These are phyloP conservation scores for Echinometra lucunter DNA, from an alignment of 53 echinoderm and acorn worm species.

Conservation along the genomic window DNA sequence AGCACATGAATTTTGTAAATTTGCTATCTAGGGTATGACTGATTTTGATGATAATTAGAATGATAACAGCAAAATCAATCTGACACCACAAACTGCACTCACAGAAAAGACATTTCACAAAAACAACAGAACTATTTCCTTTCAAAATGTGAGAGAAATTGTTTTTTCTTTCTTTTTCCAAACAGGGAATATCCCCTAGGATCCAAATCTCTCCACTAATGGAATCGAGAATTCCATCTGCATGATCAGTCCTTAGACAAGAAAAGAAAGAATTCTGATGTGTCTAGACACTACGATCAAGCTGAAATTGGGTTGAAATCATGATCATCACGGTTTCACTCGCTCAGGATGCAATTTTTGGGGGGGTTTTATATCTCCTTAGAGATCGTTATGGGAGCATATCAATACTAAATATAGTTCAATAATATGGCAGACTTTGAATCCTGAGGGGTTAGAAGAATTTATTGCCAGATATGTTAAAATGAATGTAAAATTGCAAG, in stretches of 20 bases:
- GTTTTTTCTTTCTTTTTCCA: neutral
- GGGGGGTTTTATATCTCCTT: neutral
- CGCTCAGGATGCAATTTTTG: neutral
- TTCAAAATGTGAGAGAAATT: neutral
- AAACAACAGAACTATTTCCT: neutral
- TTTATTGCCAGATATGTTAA: neutral
- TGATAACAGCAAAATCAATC: neutral
- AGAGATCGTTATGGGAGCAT: neutral
- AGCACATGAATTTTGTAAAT: no score
- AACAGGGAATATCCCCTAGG: neutral
- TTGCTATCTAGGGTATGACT: no score
- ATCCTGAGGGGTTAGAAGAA: neutral
- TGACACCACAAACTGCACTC: neutral
- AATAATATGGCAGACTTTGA: neutral
- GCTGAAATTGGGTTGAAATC: neutral
- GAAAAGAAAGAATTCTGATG: neutral
- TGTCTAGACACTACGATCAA: conserved; percentile 9
- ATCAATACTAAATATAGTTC: neutral
- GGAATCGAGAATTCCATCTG: neutral
- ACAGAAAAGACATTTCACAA: neutral
- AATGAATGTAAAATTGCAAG: neutral
- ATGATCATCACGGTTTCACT: neutral
- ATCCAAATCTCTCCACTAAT: neutral
- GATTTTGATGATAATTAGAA: no score
- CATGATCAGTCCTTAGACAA: neutral